phyloP scores from a whole-genome alignment of 2,113 vertebrate species.

The Xerus inauris region DNA sequence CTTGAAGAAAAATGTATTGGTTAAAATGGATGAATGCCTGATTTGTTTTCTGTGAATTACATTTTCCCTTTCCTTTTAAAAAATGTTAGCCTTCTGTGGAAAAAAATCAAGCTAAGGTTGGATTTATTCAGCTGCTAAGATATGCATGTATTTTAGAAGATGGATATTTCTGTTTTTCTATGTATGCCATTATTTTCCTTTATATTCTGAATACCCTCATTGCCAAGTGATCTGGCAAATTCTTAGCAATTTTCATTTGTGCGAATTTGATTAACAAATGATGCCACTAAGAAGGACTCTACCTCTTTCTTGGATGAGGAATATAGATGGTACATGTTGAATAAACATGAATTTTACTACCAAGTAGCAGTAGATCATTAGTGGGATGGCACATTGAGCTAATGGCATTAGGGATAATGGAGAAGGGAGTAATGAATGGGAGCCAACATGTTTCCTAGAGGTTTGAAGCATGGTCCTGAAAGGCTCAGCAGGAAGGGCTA shows the following conservation, averaged over 20 bases:
- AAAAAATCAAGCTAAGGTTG: conserved; percentile 40
- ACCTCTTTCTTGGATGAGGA: conserved; percentile 74
- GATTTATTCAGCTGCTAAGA: conserved; percentile 69
- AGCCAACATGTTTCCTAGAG: conserved; percentile 46
- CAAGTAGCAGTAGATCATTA: conserved; percentile 72
- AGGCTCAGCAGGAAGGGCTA: conserved; percentile 18
- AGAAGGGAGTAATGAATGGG: conserved; percentile 43
- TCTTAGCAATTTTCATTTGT: conserved; percentile 69
- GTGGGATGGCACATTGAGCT: conserved; percentile 33
- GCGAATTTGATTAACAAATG: conserved; percentile 70
- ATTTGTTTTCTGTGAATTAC: conserved; percentile 39
- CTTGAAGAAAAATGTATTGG: background rate
- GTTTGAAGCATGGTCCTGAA: conserved; percentile 19
- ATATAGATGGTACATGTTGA: conserved; percentile 70
- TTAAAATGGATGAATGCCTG: conserved; percentile 28
- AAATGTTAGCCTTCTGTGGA: background rate
- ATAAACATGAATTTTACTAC: conserved; percentile 75
- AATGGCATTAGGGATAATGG: conserved; percentile 67
- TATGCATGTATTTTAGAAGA: conserved; percentile 58
- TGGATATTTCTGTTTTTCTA: conserved; percentile 14
- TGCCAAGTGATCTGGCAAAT: conserved; percentile 61
- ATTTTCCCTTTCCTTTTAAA: conserved; percentile 12
- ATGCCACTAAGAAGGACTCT: conserved; percentile 67
- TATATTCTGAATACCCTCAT: conserved; percentile 66
- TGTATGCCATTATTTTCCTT: conserved; percentile 70